phyloP scores from a whole-genome alignment of 1,140 invertebrate genomes.

The Drosophila repleta region DNA sequence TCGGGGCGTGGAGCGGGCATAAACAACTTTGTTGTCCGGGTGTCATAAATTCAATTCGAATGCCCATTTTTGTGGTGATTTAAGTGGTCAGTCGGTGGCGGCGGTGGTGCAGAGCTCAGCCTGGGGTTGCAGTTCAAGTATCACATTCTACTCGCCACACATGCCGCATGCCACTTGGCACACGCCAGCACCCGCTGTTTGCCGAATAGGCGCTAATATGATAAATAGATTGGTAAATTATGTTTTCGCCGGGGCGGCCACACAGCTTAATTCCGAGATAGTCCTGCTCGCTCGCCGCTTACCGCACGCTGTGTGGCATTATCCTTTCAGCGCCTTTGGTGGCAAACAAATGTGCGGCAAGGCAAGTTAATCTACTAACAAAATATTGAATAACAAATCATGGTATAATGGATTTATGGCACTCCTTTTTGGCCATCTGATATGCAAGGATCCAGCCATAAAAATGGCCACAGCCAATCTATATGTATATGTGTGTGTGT shows the following conservation, averaged over 20 bases:
- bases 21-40: conserved; percentile 56
- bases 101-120: conserved; percentile 37
- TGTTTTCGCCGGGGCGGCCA: conserved; percentile 42
- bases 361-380: conserved; percentile 82
- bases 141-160: conserved; percentile 3
- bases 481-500: conserved; percentile 18
- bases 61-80: conserved; percentile 79
- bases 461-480: conserved; percentile 52
- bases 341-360: conserved; percentile 72
- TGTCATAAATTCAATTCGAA: conserved; percentile 83
- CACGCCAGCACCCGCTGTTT: conserved; percentile 28
- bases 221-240: conserved; percentile 82
- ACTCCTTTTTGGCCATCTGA: conserved; percentile 68
- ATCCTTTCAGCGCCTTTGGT: conserved; percentile 57
- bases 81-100: conserved; percentile 65
- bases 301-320: conserved; percentile 56
- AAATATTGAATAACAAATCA: conserved; percentile 84
- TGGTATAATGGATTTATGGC: conserved; percentile 82
- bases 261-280: conserved; percentile 61
- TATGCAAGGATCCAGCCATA: conserved; percentile 66
- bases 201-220: conserved; percentile 68
- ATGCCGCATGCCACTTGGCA: conserved; percentile 9
- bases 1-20: conserved; percentile 22
- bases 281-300: background rate
- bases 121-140: conserved; percentile 8